These are phyloP conservation scores for Oasisia sp. DNA, from an alignment of 2,888 invertebrate genomes.

Conservation along the genomic window DNA sequence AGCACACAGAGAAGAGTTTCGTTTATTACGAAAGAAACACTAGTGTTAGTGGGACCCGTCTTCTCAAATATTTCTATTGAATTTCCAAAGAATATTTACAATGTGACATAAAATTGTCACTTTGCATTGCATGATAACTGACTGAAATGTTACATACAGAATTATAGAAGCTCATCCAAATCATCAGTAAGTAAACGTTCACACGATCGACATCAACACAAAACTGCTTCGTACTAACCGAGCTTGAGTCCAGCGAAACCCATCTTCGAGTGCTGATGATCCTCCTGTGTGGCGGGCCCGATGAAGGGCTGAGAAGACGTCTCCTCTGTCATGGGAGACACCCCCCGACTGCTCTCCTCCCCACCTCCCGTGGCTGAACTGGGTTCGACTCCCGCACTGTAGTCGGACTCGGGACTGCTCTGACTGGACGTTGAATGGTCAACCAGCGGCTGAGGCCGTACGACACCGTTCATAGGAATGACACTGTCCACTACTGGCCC, in stretches of 20 bases:
- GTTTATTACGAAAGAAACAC: no score
- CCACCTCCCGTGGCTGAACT: background rate
- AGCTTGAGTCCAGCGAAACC: slow-evolving; percentile 56
- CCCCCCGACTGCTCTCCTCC: slow-evolving; percentile 26
- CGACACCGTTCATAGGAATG: background rate
- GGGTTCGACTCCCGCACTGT: background rate
- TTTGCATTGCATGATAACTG: no score
- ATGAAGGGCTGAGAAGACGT: slow-evolving; percentile 46
- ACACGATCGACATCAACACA: background rate
- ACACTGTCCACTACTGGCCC: background rate
- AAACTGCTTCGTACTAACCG: slow-evolving; percentile 40
- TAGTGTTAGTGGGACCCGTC: no score
- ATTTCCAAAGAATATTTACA: no score
- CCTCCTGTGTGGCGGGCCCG: slow-evolving; percentile 47
- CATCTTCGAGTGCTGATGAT: slow-evolving; percentile 43
- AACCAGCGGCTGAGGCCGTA: background rate
- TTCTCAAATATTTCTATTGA: no score
- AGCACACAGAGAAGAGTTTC: no score
- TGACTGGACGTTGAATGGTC: slow-evolving; percentile 18
- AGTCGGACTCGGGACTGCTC: slow-evolving; percentile 30
- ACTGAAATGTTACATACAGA: no score
- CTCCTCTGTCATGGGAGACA: slow-evolving; percentile 40
- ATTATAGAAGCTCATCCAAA: background rate
- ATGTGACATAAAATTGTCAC: no score
- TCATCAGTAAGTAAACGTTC: background rate